These are phyloP conservation scores for Gymnocephalus cernua DNA, from an alignment of 2,113 vertebrate species.

Conservation along the genomic window DNA sequence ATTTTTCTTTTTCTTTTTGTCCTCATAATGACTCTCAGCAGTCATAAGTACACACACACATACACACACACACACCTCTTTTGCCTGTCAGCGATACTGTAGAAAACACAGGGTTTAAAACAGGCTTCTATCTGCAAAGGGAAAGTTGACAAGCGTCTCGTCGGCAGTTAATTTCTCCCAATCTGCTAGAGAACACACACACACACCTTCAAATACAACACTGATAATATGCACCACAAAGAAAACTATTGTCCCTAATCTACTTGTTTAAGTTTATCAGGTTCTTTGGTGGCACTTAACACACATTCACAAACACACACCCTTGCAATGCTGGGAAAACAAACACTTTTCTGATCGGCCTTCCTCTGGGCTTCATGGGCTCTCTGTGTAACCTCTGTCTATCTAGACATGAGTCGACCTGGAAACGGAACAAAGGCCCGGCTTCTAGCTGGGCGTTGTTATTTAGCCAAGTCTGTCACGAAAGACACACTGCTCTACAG, in stretches of 20 bases:
- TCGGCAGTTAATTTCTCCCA: slow-evolving; percentile 53
- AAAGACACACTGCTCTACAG: slow-evolving; percentile 29
- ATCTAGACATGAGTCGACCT: slow-evolving; percentile 69
- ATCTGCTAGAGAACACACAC: slow-evolving; percentile 45
- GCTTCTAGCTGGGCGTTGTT: slow-evolving; percentile 44
- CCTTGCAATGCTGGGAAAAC: slow-evolving; percentile 58
- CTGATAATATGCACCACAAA: slow-evolving; percentile 47
- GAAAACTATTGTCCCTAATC: slow-evolving; percentile 65
- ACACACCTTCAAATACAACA: slow-evolving; percentile 34
- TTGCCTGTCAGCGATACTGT: slow-evolving; percentile 23
- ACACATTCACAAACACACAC: slow-evolving; percentile 8
- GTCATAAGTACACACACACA: background rate
- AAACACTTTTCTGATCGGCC: slow-evolving; percentile 68
- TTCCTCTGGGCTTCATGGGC: slow-evolving; percentile 60
- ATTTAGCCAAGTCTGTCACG: slow-evolving; percentile 41
- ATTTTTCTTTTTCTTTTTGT: slow-evolving; percentile 5
- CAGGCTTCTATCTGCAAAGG: slow-evolving; percentile 22
- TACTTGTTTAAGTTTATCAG: slow-evolving; percentile 57
- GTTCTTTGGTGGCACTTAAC: slow-evolving; percentile 43
- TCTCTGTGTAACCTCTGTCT: slow-evolving; percentile 58
- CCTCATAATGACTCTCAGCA: background rate
- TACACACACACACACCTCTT: background rate
- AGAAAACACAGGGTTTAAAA: slow-evolving; percentile 41
- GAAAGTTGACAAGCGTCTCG: slow-evolving; percentile 39
- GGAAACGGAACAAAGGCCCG: slow-evolving; percentile 60